Evolutionary conservation across 2,797 vertebrate genomes (phyloP), one percentile per base, ranked within the genome.

Genomic region (Poecile montanus): DNA sequence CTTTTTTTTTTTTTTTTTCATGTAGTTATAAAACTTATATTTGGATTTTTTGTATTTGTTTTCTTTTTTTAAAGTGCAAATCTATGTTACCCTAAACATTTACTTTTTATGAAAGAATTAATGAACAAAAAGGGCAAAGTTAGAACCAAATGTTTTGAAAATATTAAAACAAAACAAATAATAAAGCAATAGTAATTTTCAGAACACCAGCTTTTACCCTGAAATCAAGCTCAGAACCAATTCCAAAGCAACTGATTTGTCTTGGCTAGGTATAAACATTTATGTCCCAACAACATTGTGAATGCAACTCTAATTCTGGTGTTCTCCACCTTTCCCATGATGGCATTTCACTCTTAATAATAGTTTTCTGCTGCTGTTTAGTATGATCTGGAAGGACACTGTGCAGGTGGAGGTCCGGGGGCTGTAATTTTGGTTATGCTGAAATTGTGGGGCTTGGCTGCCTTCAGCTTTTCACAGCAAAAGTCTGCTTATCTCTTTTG

Each of bases 351-450:
- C 8, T 32, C 23, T 62, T 73, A 58, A 5, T 68, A 68, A 54
- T 7, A 44, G 9, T 54, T 42, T 86, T 68, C 15, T 62, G 13
- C 27, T 2, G 1, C 44, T 32, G 11, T 47, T 38, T 32, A 75
- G 45, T 4, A 5, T 26, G 17, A 85, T 32, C n/a, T 86, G 65
- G 27, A 58, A 61, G 8, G 3, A 8, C 20, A 7, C 4, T 29
- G 4, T 17, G 15, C 13, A 57, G 25, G 12, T 4, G 4, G 36
- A 54, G 15, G 13, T 62, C 34, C 0, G 1, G 23, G 38, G 34
- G 2, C 44, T 54, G 12, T 57, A 68, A 54, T 90, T 71, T 44
- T 70, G 34, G 6, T 42, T 58, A 17, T n/a, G 26, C 30, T 70
- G 80, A 85, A 92, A 56, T 16, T 83, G 20, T 2, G 1, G 7